Conservation (phyloP, 37 sponge, comb jelly and placozoan genomes). For the Petrosia ficiformis region DNA sequence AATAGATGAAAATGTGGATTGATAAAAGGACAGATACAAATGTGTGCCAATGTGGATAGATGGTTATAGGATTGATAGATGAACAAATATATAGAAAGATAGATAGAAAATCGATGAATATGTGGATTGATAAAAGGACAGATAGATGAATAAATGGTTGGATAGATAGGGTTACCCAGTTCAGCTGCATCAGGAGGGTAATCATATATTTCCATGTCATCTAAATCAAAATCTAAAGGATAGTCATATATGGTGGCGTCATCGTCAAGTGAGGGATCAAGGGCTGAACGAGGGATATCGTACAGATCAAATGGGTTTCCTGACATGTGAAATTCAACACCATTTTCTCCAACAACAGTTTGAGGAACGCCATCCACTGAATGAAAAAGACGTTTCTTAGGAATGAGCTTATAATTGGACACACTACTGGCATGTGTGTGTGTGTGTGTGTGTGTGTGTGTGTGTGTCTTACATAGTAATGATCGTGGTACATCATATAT, state of each 20-base stretch:
- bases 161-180: no score
- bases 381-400: background rate
- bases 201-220: constrained; percentile 64
- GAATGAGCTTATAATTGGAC: no score
- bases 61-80: no score
- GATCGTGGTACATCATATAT: constrained; percentile 45
- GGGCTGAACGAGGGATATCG: constrained; percentile 39
- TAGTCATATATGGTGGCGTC: constrained; percentile 64
- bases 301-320: constrained; percentile 35
- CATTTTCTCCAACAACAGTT: no score
- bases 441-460: background rate
- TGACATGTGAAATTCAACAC: background rate
- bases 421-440: background rate
- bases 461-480: background rate
- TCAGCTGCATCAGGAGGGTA: constrained; percentile 75
- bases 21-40: no score
- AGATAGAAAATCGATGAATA: no score
- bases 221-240: constrained; percentile 27
- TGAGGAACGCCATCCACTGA: no score
- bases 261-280: constrained; percentile 7
- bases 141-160: no score
- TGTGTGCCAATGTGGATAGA: no score
- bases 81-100: no score
- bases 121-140: no score
- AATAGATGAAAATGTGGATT: no score